These are phyloP conservation scores for Pseudomyrmex dendroicus DNA, from an alignment of 1,140 invertebrate species.

Conservation along the genomic window DNA sequence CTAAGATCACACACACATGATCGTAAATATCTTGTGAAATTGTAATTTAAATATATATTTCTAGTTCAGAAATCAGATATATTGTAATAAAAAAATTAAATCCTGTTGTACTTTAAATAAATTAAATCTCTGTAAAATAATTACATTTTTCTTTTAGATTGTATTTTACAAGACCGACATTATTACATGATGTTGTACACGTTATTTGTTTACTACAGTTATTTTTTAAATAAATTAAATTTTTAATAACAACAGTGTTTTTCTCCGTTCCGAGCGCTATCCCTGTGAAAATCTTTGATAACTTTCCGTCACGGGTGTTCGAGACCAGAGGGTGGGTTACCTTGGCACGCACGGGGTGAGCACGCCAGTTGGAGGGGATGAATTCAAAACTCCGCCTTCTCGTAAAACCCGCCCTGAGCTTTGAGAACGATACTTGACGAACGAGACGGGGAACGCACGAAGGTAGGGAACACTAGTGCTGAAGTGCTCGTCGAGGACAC, in stretches of 20 bases:
- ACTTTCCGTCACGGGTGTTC: conserved; percentile 7
- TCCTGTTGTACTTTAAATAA: background rate
- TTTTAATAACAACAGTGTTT: background rate
- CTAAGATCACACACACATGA: background rate
- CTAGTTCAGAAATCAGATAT: no score
- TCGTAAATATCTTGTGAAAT: background rate
- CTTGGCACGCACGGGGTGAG: no score
- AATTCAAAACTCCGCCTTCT: conserved; percentile 70
- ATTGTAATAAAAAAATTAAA: no score
- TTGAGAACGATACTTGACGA: conserved; percentile 81
- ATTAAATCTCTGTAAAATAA: no score
- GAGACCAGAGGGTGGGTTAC: conserved; percentile 5
- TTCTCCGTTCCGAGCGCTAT: background rate
- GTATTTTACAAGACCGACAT: no score
- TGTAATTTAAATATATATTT: background rate
- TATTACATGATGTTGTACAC: no score
- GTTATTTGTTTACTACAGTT: background rate
- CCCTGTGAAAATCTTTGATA: background rate
- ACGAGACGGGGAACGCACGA: conserved; percentile 72
- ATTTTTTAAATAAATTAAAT: background rate
- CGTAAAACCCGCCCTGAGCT: conserved; percentile 78
- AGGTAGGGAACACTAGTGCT: conserved; percentile 83
- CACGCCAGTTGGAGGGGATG: conserved; percentile 51
- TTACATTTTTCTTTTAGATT: background rate
- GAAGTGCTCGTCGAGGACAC: conserved; percentile 85